phyloP scores from a whole-genome alignment of 2,113 vertebrate species.

The Sylvietta virens region DNA sequence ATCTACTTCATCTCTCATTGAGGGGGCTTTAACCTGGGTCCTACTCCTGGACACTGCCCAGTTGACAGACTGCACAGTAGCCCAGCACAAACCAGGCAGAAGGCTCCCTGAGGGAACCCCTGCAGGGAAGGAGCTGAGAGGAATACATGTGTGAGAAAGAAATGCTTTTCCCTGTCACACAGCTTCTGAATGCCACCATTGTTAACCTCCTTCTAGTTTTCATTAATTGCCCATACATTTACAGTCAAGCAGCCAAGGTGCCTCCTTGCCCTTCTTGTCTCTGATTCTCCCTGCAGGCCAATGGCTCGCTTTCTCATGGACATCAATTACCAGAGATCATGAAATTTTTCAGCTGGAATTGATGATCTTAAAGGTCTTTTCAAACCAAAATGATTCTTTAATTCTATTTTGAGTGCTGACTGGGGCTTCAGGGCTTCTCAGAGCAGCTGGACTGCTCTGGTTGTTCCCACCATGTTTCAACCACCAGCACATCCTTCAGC shows the following conservation, averaged over 20 bases:
- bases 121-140: background rate
- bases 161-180: background rate
- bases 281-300: background rate
- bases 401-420: background rate
- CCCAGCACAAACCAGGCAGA: background rate
- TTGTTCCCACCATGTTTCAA: background rate
- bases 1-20: background rate
- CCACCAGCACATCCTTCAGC: background rate
- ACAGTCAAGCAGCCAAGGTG: background rate
- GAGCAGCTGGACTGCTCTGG: background rate
- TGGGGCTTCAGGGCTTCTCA: background rate
- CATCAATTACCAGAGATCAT: background rate
- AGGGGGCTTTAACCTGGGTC: background rate
- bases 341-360: background rate
- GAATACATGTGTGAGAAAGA: background rate
- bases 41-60: background rate
- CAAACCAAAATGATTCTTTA: background rate
- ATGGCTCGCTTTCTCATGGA: background rate
- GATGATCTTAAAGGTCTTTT: background rate
- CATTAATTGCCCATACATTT: background rate
- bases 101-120: background rate
- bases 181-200: background rate
- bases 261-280: background rate
- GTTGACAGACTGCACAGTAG: background rate
- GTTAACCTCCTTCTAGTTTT: background rate